Percentiles rank a stretch among this genome's conserved stretches.
Conservation (phyloP, 2,797 vertebrate species). For the Danionella dracula region DNA sequence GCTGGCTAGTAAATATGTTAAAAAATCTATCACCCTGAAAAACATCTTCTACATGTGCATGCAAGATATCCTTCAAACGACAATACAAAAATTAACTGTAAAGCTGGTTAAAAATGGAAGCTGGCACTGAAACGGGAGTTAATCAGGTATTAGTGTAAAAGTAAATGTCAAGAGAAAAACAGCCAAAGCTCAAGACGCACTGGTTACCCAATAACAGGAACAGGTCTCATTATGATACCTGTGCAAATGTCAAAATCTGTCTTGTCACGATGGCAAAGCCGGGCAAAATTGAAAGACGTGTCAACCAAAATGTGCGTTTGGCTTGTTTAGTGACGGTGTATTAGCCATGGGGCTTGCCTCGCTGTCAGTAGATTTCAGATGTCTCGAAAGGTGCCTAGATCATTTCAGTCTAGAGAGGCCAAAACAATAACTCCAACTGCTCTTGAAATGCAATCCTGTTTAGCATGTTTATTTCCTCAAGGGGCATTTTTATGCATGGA, state of each 20-base stretch:
- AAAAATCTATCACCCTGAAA: constrained; percentile 53
- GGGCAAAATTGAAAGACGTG: constrained; percentile 36
- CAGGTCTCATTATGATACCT: constrained; percentile 62
- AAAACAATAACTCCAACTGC: constrained; percentile 1
- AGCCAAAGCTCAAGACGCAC: constrained; percentile 49
- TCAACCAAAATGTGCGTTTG: constrained; percentile 37
- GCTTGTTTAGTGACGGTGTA: constrained; percentile 26
- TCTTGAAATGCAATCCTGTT: constrained; percentile 17
- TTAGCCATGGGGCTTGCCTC: constrained; percentile 18
- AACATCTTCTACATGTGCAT: too few relatives aligned
- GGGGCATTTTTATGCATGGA: constrained; percentile 7
- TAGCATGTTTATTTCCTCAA: constrained; percentile 21
- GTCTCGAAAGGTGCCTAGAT: constrained; percentile 24
- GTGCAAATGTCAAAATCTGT: constrained; percentile 62
- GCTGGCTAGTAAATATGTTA: constrained; percentile 54
- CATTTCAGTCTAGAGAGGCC: constrained; percentile 13
- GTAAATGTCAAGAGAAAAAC: constrained; percentile 59
- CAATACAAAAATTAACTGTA: too few relatives aligned
- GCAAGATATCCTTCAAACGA: too few relatives aligned
- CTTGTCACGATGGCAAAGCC: constrained; percentile 50
- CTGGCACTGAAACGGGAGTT: constrained; percentile 35
- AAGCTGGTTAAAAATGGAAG: constrained; percentile 45
- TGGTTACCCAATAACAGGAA: constrained; percentile 55
- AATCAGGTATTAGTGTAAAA: constrained; percentile 53
- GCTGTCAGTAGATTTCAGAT: constrained; percentile 24